Evolutionary conservation across 37 sponge, comb jelly and placozoan species (phyloP), one percentile per base, ranked within the genome.

Genomic region (Haliclona indistincta): DNA sequence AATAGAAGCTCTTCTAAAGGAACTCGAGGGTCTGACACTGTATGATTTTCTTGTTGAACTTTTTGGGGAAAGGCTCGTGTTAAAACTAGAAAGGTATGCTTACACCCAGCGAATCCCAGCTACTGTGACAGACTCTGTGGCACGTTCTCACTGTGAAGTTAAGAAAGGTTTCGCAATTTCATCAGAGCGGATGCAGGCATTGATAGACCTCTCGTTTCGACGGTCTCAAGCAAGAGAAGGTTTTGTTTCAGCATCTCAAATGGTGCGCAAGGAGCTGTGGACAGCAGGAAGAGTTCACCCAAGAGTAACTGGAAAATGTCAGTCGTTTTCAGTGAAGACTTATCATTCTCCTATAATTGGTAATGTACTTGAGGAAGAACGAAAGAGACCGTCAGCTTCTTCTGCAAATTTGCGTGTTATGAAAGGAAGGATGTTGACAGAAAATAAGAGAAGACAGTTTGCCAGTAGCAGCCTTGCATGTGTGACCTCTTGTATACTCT

Each of bases 31-130:
- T 28, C 52, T 29, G 26, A 26, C 63, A 40, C 69, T 86, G 41
- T 86, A 86, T 22, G 68, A 67, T 17, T 73, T 29, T 60, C 61
- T 86, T 35, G 45, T 71, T 25, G 86, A 79, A 22, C 11, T 86
- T n/a, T 86, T 86, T 79, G 86, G 86, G 4, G 86, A 86, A 61
- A 78, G 75, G 8, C 33, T 86, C 47, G 15, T 22, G 10, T 53
- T 74, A 1, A 30, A 47, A 8, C 56, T 86, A 25, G 60, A 58
- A 58, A n/a, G 26, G 6, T n/a, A 58, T 26, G 6, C 25, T n/a
- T n/a, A n/a, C n/a, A n/a, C n/a, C n/a, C n/a, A n/a, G n/a, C n/a
- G n/a, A 17, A 15, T 47, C 15, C 60, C 60, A 58, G 22, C n/a
- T 7, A 6, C 60, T 58, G 13, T 17, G 49, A 13, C 49, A 17